Evolutionary conservation across 2,888 invertebrate species (phyloP), one percentile per base, ranked within the genome.

Genomic region (Pterostichus madidus): DNA sequence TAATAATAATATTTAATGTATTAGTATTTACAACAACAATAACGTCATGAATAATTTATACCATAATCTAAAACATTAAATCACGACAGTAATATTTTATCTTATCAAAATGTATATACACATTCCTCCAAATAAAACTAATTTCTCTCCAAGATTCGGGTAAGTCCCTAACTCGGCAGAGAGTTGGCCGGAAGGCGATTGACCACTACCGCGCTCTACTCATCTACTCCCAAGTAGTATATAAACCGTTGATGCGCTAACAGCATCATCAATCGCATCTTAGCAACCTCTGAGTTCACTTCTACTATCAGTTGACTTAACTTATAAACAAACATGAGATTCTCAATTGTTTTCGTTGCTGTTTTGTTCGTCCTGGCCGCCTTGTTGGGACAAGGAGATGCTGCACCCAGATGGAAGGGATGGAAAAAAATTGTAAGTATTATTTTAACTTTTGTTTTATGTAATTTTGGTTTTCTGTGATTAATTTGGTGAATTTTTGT

Each of bases 361-460:
- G 82, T 84, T 59, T 75, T 85, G 15, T 76, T 84, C 80, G 83
- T 85, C 10, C 77, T 85, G n/a, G 84, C 84, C 7, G 85, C 84
- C 7, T 76, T 85, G 24, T 81, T 81, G 24, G 85, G 84, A 64
- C 84, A 85, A 53, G 68, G 83, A 11, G 84, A 84, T 35, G 80
- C 80, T 17, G 86, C 86, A 71, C 86, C 86, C 8, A 85, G 85
- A 75, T 86, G 86, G 85, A 87, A 86, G 77, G 85, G 86, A 15
- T 86, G 85, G 85, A 85, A 85, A 71, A 86, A 86, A 86, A 84
- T 86, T 84, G 87, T 87, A 86, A 87, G 86, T 86, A 32, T n/a
- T 53, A 35, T 61, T 61, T 24, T 24, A 56, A 13, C 3, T 24
- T 24, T 56, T 17, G 11, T 24, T 80, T 53, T 53, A 17, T 49